These are phyloP conservation scores for Orchesella cincta DNA, from an alignment of 1,140 invertebrate genomes.

Conservation along the genomic window DNA sequence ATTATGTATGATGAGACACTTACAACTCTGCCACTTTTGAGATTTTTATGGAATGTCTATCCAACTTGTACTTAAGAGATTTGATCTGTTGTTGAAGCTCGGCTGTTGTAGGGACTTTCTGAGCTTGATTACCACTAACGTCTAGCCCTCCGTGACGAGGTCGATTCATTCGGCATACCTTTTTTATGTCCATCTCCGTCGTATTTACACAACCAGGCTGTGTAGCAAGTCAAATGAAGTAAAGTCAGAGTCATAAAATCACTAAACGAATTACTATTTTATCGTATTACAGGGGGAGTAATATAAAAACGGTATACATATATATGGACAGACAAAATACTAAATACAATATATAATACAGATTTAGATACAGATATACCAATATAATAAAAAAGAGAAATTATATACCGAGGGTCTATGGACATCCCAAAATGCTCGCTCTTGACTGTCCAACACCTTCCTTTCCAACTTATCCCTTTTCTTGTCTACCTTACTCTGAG, in stretches of 20 bases:
- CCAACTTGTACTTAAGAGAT: constrained; percentile 73
- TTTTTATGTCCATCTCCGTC: constrained; percentile 96
- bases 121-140: constrained; percentile 57
- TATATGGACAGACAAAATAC: constrained; percentile 32
- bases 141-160: constrained; percentile 63
- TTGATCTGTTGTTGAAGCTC: constrained; percentile 66
- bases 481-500: constrained; percentile 91
- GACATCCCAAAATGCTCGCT: constrained; percentile 99
- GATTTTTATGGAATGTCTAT: constrained; percentile 88
- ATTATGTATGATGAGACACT: too few species aligned
- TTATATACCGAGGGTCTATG: constrained; percentile 87
- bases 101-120: constrained; percentile 56
- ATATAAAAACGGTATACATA: too few species aligned
- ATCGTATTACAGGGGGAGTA: too few species aligned
- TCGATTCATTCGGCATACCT: constrained; percentile 81
- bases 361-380: too few species aligned
- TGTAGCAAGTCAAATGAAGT: constrained; percentile 51
- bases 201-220: constrained; percentile 98
- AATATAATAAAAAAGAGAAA: constrained; percentile 32
- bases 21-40: constrained; percentile 96
- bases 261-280: constrained; percentile 9
- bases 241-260: too few species aligned
- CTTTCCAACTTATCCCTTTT: constrained; percentile 97
- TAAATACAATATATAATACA: constrained; percentile 38
- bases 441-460: constrained; percentile 98